Evolutionary conservation across 2,888 invertebrate species (phyloP).

Genomic region (Epirrhoe alternata): DNA sequence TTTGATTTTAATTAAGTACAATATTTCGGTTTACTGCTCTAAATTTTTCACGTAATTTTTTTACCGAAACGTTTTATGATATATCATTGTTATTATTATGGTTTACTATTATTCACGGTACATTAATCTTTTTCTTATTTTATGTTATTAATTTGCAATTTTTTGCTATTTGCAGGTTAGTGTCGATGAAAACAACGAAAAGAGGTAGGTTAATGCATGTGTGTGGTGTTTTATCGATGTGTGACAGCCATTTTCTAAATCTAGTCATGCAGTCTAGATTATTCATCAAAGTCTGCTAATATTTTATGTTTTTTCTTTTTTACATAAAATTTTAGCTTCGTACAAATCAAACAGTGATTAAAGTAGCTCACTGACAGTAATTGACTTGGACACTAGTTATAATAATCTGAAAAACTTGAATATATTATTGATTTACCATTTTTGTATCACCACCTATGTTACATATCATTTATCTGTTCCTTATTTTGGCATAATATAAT

Average conservation of each 20-base stretch:
- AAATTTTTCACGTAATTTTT: conserved; percentile 8
- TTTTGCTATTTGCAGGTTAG: conserved; percentile 62
- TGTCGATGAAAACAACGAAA: conserved; percentile 42
- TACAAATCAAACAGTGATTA: conserved; percentile 24
- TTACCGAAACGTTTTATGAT: background rate
- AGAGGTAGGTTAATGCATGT: conserved; percentile 62
- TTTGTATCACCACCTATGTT: background rate
- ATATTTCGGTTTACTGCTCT: conserved; percentile 8
- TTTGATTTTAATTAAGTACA: conserved; percentile 22
- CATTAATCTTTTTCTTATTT: background rate
- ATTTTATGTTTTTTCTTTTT: conserved; percentile 17
- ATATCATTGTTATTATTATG: background rate
- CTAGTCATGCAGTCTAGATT: conserved; percentile 27
- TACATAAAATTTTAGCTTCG: conserved; percentile 28
- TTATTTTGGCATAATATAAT: background rate
- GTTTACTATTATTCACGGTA: background rate
- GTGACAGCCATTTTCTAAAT: conserved; percentile 27
- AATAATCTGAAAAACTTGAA: conserved; percentile 4
- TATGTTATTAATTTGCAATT: conserved; percentile 28
- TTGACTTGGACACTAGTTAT: conserved; percentile 31
- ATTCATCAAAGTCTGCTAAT: conserved; percentile 18
- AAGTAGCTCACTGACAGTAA: conserved; percentile 26
- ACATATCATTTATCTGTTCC: background rate
- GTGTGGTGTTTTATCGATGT: conserved; percentile 44
- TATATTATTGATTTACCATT: conserved; percentile 2